Conservation (phyloP, 53 echinoderm and acorn worm species). For the Apostichopus leukothele region DNA sequence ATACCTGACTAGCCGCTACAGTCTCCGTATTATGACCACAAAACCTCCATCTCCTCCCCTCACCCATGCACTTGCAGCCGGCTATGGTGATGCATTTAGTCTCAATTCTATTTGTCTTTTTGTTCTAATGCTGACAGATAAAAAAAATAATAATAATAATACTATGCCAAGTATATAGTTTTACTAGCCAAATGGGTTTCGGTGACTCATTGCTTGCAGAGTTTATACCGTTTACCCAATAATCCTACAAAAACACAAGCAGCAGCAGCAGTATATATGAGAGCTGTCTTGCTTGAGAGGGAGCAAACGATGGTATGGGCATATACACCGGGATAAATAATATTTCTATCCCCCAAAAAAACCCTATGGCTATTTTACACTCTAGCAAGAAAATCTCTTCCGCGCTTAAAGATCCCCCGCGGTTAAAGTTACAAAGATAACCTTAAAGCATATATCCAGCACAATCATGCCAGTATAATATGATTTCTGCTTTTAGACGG, state of each 20-base stretch:
- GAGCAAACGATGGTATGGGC: neutral
- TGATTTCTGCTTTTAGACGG: slow-evolving; percentile 23
- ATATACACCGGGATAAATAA: neutral
- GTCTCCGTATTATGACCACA: neutral
- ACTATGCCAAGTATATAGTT: neutral
- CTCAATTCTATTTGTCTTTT: neutral
- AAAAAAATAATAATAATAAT: too few species aligned
- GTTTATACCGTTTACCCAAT: slow-evolving; percentile 9
- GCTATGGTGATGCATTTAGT: too few species aligned
- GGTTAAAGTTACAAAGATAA: slow-evolving; percentile 44
- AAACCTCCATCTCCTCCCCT: neutral
- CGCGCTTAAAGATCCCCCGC: slow-evolving; percentile 40
- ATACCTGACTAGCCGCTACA: neutral
- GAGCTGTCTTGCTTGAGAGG: neutral
- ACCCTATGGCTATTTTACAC: slow-evolving; percentile 42
- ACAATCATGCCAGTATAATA: slow-evolving; percentile 37
- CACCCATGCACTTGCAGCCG: neutral
- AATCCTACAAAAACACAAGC: slow-evolving; percentile 23
- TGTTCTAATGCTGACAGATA: neutral
- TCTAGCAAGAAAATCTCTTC: slow-evolving; percentile 22
- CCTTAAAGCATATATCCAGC: slow-evolving; percentile 12
- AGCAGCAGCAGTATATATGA: neutral
- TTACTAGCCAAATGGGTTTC: slow-evolving; percentile 30
- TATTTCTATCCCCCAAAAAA: neutral
- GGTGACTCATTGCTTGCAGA: slow-evolving; percentile 3